Conservation (phyloP, 2,797 vertebrate genomes). For the Chelonia mydas region DNA sequence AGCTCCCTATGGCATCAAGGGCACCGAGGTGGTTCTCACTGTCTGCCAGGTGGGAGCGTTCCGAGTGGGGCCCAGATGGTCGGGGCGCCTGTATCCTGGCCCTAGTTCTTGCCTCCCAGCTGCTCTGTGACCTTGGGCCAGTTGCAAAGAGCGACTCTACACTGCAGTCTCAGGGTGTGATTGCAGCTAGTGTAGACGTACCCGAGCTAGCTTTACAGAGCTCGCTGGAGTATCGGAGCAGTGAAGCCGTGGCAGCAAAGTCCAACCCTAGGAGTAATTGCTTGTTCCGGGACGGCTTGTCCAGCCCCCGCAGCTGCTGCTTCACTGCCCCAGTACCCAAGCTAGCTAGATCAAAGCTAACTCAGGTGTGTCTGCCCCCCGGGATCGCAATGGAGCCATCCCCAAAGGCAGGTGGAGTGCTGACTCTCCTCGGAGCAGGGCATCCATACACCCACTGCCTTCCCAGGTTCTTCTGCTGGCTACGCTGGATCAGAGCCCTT, state of each 20-base stretch:
- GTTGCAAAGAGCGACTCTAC: neutral
- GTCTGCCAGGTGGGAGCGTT: no score
- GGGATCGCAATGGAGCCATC: no score
- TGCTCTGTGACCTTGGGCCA: neutral
- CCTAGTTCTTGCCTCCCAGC: neutral
- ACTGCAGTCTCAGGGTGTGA: neutral
- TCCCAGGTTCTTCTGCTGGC: neutral
- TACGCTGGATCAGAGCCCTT: neutral
- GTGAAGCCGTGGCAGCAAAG: neutral
- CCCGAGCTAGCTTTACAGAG: neutral
- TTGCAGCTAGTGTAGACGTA: neutral
- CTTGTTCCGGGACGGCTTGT: neutral
- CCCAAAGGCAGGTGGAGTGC: neutral
- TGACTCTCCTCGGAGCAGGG: neutral
- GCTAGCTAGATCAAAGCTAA: no score
- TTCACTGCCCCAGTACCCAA: neutral
- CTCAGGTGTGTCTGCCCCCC: no score
- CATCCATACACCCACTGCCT: neutral
- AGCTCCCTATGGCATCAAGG: no score
- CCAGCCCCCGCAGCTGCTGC: accelerated
- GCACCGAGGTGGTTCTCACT: no score
- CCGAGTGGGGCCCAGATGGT: neutral
- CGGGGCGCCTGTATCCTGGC: neutral
- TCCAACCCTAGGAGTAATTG: neutral
- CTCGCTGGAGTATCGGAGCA: no score